phyloP scores from a whole-genome alignment of 2,888 invertebrate species.

The Drosophila rubida region DNA sequence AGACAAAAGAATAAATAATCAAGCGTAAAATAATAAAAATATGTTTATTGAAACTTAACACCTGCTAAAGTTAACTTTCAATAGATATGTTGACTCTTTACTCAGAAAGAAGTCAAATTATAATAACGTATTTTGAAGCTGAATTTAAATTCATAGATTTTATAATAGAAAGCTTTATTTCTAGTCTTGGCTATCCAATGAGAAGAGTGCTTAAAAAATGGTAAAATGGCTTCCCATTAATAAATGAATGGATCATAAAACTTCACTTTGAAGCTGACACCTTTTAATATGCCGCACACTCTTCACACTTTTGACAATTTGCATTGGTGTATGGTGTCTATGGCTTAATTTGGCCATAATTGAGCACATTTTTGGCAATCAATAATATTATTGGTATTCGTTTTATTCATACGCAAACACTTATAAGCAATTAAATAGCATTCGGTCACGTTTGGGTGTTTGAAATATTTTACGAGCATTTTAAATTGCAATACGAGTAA shows the following conservation, averaged over 20 bases:
- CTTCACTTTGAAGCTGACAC: background rate
- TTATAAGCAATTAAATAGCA: constrained; percentile 45
- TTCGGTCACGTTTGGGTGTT: constrained; percentile 65
- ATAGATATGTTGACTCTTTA: too few relatives aligned
- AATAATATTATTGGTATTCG: constrained; percentile 14
- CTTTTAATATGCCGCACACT: constrained; percentile 42
- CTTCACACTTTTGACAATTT: constrained; percentile 54
- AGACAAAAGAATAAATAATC: too few relatives aligned
- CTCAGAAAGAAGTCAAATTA: background rate
- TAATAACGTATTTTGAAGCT: too few relatives aligned
- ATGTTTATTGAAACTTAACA: too few relatives aligned
- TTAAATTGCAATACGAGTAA: constrained; percentile 50
- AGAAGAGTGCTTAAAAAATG: background rate
- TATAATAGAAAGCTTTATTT: background rate
- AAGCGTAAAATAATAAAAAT: too few relatives aligned
- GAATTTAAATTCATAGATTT: too few relatives aligned
- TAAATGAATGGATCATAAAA: constrained; percentile 6
- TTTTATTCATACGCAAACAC: constrained; percentile 27
- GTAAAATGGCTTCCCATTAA: background rate
- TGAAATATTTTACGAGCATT: constrained; percentile 68
- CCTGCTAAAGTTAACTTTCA: too few relatives aligned
- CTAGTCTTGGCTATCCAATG: background rate
- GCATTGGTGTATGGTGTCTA: constrained; percentile 29
- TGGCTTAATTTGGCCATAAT: constrained; percentile 62
- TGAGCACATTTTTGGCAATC: constrained; percentile 59